Evolutionary conservation across 2,113 vertebrate species (phyloP), one percentile per base, ranked within the genome.

Genomic region (Pica pica): DNA sequence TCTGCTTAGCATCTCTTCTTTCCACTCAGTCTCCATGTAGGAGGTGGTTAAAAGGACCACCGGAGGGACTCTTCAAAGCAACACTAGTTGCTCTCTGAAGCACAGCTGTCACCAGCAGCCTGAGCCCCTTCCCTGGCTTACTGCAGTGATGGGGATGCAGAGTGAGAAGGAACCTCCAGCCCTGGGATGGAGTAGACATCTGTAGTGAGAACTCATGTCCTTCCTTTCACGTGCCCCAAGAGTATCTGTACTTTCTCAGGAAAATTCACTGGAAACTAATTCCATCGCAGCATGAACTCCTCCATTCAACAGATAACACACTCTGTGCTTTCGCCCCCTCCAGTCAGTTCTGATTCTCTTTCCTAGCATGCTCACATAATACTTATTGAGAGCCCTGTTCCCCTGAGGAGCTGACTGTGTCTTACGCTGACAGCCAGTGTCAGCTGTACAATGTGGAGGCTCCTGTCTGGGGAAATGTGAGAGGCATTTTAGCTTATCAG

Each of bases 361-460:
- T 88, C 55, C 39, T 52, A 49, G 57, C 57, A 26, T 13, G 64
- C 50, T 82, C 53, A 86, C 60, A 31, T 90, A 86, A 93, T 96
- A 85, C 90, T 95, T 94, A 78, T 90, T 92, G 47, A 79, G 91
- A 93, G 91, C 30, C 37, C 39, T 82, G 1, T 89, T 94, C 57
- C 70, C 35, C 65, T 10, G 84, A 88, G 81, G 80, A 97, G 80
- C 95, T 97, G 93, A 59, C 95, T 87, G 76, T 96, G 61, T 96
- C 84, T 75, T 70, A 65, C 0, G 74, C 87, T 98, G 98, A 97
- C 97, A 98, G 31, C 69, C 94, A 35, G 42, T 87, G 92, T 97
- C 95, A 95, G 89, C 95, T 96, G 50, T 96, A 77, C 35, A 3
- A 94, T 84, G 87, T 69, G 27, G 93, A 94, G 93, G 70, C 90